Base-by-base conservation (phyloP, 1,140 invertebrate genomes). In the Varroa destructor region DNA sequence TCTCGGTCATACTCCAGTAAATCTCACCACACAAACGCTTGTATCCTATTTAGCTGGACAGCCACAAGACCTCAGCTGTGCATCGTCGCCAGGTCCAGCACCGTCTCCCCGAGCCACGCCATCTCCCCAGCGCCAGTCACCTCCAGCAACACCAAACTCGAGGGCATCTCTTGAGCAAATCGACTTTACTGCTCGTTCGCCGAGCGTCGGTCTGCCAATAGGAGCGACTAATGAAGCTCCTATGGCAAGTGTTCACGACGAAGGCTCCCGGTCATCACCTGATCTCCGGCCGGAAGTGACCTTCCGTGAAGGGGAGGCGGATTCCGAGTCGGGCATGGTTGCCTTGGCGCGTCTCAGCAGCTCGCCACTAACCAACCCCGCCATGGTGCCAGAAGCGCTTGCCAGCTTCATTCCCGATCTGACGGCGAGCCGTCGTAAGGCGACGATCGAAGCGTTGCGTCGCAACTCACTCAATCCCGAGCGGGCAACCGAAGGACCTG, bases 371-470 rank as follows among this genome's bases (percentile, higher is more conserved):
- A 67, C 40, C 46, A 40, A 67, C 40, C 61, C 61, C 46, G 61
- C 40, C 12, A 46, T 67, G 37, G 61, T 67, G 12, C 61, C 61
- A 12, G 61, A 67, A 46, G 61, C 61, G 40, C 61, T 67, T 46
- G 61, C 61, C 12, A 67, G 40, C 37, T 67, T 67, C 61, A 67
- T 67, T 46, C 61, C 61, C 36, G 61, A 67, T 37, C 36, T 67
- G 61, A 40, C 61, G 40, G 61, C 61, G 12, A 67, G 61, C 37
- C 40, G 61, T 14, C 61, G 61, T 14, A 67, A 67, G 40, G 61
- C 61, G 40, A 67, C 61, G 12, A 67, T 67, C 61, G 61, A 67
- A 37, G 61, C 14, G 61, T 40, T 67, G 37, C 40, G 61, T 14
- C 61, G 61, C 12, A 67, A n/a, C 37, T 67, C 61, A 12, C 36